A percentile compares a stretch with the other conserved stretches of the same genome.
Conservation (phyloP, 2,888 invertebrate genomes). For the Agonopterix alstromeriana region DNA sequence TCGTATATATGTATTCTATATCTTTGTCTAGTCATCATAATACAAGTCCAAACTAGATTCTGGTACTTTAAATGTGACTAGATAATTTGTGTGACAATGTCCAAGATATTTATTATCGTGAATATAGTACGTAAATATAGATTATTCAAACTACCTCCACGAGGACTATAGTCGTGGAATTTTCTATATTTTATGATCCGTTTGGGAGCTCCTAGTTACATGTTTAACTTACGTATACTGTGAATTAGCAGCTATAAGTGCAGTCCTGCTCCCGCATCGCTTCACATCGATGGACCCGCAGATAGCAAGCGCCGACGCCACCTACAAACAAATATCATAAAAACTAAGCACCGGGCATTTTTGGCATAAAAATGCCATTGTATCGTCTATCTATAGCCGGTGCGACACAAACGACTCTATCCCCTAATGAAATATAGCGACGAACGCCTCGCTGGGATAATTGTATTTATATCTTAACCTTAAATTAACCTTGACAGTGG, state of each 20-base stretch:
- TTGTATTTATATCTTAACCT: constrained; percentile 67
- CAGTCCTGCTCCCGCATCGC: constrained; percentile 63
- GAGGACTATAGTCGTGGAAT: too few relatives aligned
- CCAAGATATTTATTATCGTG: too few relatives aligned
- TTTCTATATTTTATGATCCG: too few relatives aligned
- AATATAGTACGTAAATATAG: too few relatives aligned
- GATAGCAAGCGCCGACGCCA: constrained; percentile 71
- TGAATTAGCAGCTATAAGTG: constrained; percentile 79
- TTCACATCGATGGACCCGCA: constrained; percentile 81
- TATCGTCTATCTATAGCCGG: constrained; percentile 27
- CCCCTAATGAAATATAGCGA: constrained; percentile 35
- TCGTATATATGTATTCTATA: too few relatives aligned
- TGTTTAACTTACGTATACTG: constrained; percentile 71
- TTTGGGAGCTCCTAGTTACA: too few relatives aligned
- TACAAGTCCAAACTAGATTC: too few relatives aligned
- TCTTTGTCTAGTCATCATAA: too few relatives aligned
- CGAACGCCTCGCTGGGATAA: constrained; percentile 30
- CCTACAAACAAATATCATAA: constrained; percentile 43
- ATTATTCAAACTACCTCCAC: too few relatives aligned
- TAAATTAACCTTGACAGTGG: constrained; percentile 74
- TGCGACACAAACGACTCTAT: constrained; percentile 20
- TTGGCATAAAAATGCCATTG: constrained; percentile 26
- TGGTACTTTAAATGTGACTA: too few relatives aligned
- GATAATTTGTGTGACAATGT: too few relatives aligned
- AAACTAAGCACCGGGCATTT: constrained; percentile 14